Base-by-base conservation (phyloP, 2,888 invertebrate genomes). In the Tetragonisca angustula region DNA sequence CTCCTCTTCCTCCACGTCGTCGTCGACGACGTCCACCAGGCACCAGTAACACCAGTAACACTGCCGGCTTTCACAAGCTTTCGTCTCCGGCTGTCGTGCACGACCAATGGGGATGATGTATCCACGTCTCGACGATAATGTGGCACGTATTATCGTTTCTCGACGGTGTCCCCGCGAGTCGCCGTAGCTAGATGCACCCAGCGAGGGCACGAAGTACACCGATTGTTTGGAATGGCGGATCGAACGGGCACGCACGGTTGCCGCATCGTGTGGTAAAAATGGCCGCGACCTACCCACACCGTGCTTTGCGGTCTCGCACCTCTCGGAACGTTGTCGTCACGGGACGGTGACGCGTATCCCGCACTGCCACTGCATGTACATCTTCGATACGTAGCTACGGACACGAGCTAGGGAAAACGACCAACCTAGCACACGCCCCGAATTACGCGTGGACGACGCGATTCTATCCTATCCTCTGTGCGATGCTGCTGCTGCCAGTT, bases 191-290 rank as follows among this genome's bases (percentile, higher is more conserved):
- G 95, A 95, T 95, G 95, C 96, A 96, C 96, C 95, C 95, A 95
- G 95, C 95, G 95, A 95, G 95, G 91, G 91, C 91, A 89, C 91
- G 91, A 88, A 96, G 96, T 84, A 84, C 95, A 96, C 96, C 93
- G 95, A 96, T 95, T 95, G 96, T 96, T 96, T 96, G 96, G 96
- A 96, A 96, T 96, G 96, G 96, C 96, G 96, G 96, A 96, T 93
- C 92, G 93, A 93, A 93, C 91, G 89, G 90, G 95, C 95, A 95
- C 96, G 96, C 96, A 96, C 96, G 96, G 96, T 96, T 96, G 96
- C 96, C 96, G 96, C 96, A 96, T 96, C 96, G 96, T 96, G 96
- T 95, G 96, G 95, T 96, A 96, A 96, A 93, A 96, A 96, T 96
- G 96, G 96, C 96, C 96, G 96, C 96, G 90, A 90, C 82, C 89